phyloP scores from a whole-genome alignment of 2,888 invertebrate genomes.

The Drosophila aldrichi region DNA sequence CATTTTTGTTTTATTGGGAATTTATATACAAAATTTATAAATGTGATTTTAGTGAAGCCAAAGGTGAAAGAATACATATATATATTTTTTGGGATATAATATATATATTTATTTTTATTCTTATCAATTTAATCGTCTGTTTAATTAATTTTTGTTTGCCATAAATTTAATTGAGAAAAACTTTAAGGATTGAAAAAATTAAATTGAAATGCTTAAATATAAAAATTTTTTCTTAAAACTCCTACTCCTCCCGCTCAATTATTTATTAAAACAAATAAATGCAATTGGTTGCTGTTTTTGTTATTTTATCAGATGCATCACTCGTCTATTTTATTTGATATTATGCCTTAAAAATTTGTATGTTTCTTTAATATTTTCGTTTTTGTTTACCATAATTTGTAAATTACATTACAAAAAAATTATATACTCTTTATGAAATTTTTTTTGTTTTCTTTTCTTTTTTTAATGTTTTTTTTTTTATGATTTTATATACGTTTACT shows the following conservation, averaged over 20 bases:
- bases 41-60: background rate
- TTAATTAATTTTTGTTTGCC: background rate
- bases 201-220: background rate
- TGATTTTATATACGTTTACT: constrained; percentile 49
- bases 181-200: background rate
- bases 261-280: background rate
- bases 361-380: constrained; percentile 46
- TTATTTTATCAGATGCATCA: constrained; percentile 68
- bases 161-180: background rate
- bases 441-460: constrained; percentile 3
- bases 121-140: too few species aligned
- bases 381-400: constrained; percentile 60
- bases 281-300: background rate
- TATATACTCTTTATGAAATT: constrained; percentile 39
- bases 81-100: too few species aligned
- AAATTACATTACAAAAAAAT: constrained; percentile 74
- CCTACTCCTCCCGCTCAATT: too few species aligned
- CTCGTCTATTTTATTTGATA: constrained; percentile 72
- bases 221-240: too few species aligned
- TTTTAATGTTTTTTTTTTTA: background rate
- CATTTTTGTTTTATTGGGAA: too few species aligned
- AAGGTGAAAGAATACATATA: background rate
- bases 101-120: background rate
- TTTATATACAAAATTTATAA: background rate
- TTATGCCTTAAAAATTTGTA: constrained; percentile 66